phyloP scores from a whole-genome alignment of 2,113 vertebrate species.

The Tetrax tetrax region DNA sequence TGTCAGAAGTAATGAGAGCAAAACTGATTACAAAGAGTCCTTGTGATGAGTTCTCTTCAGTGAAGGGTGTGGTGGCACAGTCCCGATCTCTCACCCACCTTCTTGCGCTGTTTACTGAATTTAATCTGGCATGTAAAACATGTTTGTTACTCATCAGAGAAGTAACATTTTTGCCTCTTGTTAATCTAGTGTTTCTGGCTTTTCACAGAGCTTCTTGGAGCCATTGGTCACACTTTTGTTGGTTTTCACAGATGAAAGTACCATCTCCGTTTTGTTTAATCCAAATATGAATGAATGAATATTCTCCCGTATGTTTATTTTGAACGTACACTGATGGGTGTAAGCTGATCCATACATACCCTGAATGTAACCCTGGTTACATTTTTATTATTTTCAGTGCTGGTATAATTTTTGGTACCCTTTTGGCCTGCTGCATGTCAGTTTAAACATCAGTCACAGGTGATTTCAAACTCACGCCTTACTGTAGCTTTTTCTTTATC shows the following conservation, averaged over 20 bases:
- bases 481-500: not conserved
- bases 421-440: not conserved
- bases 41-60: not conserved
- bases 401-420: fast-evolving
- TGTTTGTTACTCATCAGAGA: not conserved
- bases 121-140: not conserved
- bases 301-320: not conserved
- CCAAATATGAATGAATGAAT: not conserved
- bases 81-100: not conserved
- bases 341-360: not conserved
- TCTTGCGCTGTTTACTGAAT: not conserved
- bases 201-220: not conserved
- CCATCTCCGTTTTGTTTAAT: not conserved
- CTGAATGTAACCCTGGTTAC: not conserved
- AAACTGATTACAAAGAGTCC: not conserved
- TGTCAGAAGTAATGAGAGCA: not conserved
- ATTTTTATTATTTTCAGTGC: not conserved
- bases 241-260: not conserved
- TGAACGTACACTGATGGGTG: not conserved
- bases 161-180: fast-evolving
- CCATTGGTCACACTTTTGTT: not conserved
- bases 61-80: not conserved
- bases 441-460: not conserved
- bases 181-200: not conserved
- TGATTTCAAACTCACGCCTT: not conserved